phyloP scores from a whole-genome alignment of 2,113 vertebrate genomes.

The Gnathonemus longibarbis region DNA sequence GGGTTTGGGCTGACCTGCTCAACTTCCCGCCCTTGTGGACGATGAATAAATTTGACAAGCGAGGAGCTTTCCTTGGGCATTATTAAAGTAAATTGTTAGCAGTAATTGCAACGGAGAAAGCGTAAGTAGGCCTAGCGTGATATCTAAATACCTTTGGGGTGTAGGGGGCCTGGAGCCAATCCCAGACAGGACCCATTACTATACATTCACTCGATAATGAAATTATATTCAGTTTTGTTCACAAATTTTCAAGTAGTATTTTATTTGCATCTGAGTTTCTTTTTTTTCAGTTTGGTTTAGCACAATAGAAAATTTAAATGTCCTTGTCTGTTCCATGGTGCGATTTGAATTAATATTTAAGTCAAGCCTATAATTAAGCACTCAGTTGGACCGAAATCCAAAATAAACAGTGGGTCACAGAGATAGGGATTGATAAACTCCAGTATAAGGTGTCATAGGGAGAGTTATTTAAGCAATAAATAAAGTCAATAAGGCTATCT shows the following conservation, averaged over 20 bases:
- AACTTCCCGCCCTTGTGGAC: neutral
- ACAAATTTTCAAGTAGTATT: neutral
- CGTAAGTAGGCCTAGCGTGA: neutral
- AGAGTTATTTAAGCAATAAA: slow-evolving; percentile 5
- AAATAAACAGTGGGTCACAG: neutral
- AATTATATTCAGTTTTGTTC: neutral
- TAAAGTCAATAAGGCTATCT: neutral
- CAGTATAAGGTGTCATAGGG: neutral
- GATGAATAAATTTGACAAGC: neutral
- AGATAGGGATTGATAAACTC: neutral
- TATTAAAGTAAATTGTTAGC: neutral
- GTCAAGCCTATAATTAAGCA: neutral
- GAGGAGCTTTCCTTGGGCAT: neutral
- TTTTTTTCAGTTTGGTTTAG: neutral
- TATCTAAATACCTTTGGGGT: neutral
- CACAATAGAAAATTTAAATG: neutral
- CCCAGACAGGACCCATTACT: neutral
- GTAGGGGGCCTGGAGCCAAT: neutral
- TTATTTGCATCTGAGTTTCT: neutral
- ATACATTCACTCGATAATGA: neutral
- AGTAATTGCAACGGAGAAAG: neutral
- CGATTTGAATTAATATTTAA: neutral
- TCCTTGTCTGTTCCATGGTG: neutral
- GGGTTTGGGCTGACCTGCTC: neutral
- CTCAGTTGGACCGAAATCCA: neutral